Evolutionary conservation across 2,113 vertebrate species (phyloP), one percentile per base, ranked within the genome.

Genomic region (Syrmaticus mikado): DNA sequence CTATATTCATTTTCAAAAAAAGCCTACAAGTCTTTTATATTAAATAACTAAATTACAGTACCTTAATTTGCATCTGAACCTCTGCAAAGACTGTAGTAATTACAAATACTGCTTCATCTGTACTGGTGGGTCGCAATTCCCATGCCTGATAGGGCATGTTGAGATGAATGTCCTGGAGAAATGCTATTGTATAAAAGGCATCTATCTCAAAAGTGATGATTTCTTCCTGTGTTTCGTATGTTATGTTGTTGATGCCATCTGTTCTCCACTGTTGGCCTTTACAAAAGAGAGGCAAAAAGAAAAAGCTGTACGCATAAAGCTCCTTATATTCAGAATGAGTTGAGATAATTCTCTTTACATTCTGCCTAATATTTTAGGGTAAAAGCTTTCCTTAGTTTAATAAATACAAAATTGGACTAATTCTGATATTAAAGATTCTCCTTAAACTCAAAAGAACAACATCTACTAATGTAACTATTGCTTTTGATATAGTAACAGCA

Each of bases 81-180:
- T 97, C 96, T 2, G 97, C 91, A 67, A 98, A 97, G 5, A 95
- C 92, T 24, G 98, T 96, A 4, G 85, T 96, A 80, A 99, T 60
- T 2, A 24, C 97, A 71, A 98, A 85, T 8, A 98, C 48, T 11
- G 95, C 98, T 8, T 97, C 92, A 89, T 99, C 93, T 10, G 34
- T 30, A 4, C 85, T 97, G 9, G 97, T 81, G 2, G 99, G 98
- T 22, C 46, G 96, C 22, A 99, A 90, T 87, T 99, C 98, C 99
- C 99, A 99, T 6, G 96, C 98, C 81, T 95, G 98, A 61, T 98
- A 99, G 0, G 99, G 99, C 97, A 99, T 96, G 85, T 99, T 98
- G 77, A 97, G 74, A 7, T 99, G 98, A 1, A 95, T 94, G n/a
- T 98, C 97, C 92, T 99, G 99, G 52, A 99, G 92, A 68, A 99